These are phyloP conservation scores for Allacma fusca DNA, from an alignment of 2,888 invertebrate species.

Conservation along the genomic window DNA sequence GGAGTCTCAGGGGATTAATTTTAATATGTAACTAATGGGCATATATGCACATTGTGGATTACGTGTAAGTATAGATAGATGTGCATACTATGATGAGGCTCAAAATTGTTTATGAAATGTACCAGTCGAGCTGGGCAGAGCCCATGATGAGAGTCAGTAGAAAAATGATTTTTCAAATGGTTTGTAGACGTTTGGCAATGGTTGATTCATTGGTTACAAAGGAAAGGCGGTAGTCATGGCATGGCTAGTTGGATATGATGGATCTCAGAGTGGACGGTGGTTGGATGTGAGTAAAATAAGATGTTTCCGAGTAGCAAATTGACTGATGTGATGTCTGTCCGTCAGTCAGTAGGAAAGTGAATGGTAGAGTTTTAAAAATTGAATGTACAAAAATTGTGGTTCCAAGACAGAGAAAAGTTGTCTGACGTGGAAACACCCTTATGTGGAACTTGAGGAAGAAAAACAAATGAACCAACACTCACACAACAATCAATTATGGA, in stretches of 20 bases:
- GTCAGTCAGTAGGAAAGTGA: constrained; percentile 4
- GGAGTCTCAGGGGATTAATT: too few relatives aligned
- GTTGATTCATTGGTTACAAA: neutral
- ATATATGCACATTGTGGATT: too few relatives aligned
- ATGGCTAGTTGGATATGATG: neutral
- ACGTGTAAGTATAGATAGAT: too few relatives aligned
- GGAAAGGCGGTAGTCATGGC: neutral
- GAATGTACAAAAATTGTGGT: neutral
- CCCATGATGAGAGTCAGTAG: neutral
- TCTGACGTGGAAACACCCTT: constrained; percentile 43
- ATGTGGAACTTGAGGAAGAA: constrained; percentile 41
- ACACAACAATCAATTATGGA: constrained; percentile 50
- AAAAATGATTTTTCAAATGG: neutral
- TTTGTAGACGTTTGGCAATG: neutral
- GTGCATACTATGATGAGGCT: too few relatives aligned
- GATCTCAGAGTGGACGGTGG: neutral
- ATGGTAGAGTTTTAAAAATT: neutral
- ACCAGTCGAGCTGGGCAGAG: too few relatives aligned
- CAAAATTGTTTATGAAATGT: too few relatives aligned
- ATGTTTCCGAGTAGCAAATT: constrained; percentile 17
- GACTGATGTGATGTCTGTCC: constrained; percentile 28
- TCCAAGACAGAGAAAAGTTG: constrained; percentile 29
- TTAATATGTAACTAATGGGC: too few relatives aligned
- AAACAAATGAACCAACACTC: constrained; percentile 52
- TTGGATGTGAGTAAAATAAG: constrained; percentile 8